Evolutionary conservation across 2,888 invertebrate species (phyloP), one percentile per base, ranked within the genome.

Genomic region (Drosophila phalerata): DNA sequence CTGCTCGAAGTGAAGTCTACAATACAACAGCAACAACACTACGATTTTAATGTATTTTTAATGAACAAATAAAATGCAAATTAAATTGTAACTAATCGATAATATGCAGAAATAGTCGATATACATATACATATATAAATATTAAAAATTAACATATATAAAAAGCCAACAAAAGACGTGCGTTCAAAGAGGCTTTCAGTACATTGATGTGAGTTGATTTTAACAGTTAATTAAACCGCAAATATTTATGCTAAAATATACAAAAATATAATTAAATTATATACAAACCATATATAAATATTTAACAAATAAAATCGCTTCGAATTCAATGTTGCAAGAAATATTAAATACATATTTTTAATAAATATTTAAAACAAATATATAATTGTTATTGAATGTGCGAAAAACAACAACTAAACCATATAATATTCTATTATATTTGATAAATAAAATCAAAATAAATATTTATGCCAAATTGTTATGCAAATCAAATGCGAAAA

Each of bases 131-230:
- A 37, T n/a, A 37, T 8, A 70, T 64, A 75, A 42, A 69, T 55
- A 70, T 62, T 49, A 32, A 62, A 64, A 64, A 69, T 51, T 65
- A 52, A 65, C 30, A 66, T 47, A 48, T 43, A 40, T 11, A 0
- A 38, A 37, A 62, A 77, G 58, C 40, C 47, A 40, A 63, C 17
- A 52, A 81, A 81, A 83, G 68, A 79, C 73, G 65, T 49, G 71
- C 69, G 65, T 73, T 72, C 22, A 81, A 82, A 83, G 83, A 85
- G 85, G 85, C 85, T 87, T 87, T 84, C 85, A 86, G 48, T 53
- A 72, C 51, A 66, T 76, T 64, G 71, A 83, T 74, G 80, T 82
- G 74, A 83, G 68, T 73, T 71, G 69, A 79, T 57, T 69, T 55
- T 61, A 78, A 67, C 53, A 68, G 66, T 70, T 74, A 69, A 70